These are phyloP conservation scores for Tilapia sparmanii DNA, from an alignment of 2,113 vertebrate species.

Conservation along the genomic window DNA sequence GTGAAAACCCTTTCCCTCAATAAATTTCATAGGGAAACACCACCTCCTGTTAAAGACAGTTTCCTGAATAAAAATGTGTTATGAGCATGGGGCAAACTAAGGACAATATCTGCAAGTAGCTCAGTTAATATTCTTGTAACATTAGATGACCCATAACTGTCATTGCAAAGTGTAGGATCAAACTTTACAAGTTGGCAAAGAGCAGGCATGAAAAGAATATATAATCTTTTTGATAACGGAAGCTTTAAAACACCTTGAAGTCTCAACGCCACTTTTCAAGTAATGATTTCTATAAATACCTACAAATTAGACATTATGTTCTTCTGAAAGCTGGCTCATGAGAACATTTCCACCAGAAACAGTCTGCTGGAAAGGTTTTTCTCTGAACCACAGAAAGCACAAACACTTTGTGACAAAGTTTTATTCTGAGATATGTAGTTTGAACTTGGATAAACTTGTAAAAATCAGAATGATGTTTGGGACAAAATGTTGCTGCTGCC, in stretches of 20 bases:
- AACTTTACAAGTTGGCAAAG: neutral
- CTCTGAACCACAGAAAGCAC: neutral
- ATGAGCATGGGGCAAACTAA: neutral
- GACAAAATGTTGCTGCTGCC: neutral
- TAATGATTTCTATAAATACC: neutral
- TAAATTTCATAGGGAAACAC: neutral
- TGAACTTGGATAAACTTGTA: neutral
- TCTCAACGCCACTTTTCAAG: neutral
- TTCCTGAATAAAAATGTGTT: neutral
- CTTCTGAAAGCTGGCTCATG: neutral
- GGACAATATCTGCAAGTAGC: neutral
- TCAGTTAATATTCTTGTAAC: neutral
- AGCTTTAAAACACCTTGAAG: neutral
- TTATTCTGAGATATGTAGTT: neutral
- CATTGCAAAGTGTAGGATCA: neutral
- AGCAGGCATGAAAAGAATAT: neutral
- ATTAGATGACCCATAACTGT: neutral
- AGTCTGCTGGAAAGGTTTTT: neutral
- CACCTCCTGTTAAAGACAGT: neutral
- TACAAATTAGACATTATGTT: neutral
- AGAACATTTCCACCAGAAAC: neutral
- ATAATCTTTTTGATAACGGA: accelerated
- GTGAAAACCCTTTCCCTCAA: neutral
- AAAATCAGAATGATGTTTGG: neutral
- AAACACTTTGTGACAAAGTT: neutral